Conservation (phyloP, 2,113 vertebrate species). For the Poeciliopsis occidentalis region DNA sequence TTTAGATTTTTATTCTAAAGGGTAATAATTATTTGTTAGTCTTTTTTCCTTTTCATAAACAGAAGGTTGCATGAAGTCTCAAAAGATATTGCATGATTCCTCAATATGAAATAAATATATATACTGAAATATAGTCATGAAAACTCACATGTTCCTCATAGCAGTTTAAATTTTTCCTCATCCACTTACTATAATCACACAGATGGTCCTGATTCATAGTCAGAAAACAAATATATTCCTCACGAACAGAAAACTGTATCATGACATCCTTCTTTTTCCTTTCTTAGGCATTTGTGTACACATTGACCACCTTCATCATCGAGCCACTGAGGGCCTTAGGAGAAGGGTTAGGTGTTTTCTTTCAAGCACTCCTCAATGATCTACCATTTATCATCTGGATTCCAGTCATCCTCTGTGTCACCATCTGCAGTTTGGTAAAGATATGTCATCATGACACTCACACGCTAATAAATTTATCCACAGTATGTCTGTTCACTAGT, state of each 20-base stretch:
- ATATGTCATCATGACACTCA: not conserved
- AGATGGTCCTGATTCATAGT: not conserved
- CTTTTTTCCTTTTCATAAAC: not conserved
- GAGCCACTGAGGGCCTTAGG: constrained; percentile 92
- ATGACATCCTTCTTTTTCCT: not conserved
- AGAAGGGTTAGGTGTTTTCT: constrained; percentile 89
- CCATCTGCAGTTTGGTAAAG: constrained; percentile 70
- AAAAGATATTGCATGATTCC: too few species aligned
- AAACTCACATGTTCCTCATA: too few species aligned
- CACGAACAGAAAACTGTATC: not conserved
- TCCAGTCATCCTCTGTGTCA: constrained; percentile 84
- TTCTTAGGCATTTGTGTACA: constrained; percentile 84
- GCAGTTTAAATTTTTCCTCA: too few species aligned
- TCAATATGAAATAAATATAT: too few species aligned
- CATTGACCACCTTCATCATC: constrained; percentile 88
- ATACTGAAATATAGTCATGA: too few species aligned
- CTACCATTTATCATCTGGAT: constrained; percentile 87
- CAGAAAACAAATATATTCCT: not conserved
- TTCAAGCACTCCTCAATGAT: constrained; percentile 89
- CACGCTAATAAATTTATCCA: not conserved
- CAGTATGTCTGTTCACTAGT: not conserved
- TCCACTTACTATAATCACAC: too few species aligned
- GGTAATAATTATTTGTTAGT: too few species aligned
- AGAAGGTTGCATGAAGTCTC: not conserved
- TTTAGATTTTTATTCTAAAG: too few species aligned